Evolutionary conservation across 2,797 vertebrate species (phyloP).

Genomic region (Natrix natrix): DNA sequence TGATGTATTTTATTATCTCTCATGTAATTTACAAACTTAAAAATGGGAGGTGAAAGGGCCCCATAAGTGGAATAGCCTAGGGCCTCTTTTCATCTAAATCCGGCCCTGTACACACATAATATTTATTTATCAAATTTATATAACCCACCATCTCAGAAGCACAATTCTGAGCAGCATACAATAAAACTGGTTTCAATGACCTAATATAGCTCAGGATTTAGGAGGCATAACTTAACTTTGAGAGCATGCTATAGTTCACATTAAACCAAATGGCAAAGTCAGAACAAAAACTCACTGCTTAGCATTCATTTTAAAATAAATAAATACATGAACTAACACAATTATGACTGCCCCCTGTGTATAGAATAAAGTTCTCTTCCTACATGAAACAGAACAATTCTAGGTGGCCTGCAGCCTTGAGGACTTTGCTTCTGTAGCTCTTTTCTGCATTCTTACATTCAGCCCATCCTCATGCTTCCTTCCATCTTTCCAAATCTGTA

Average conservation of each 20-base stretch:
- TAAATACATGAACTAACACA: background rate
- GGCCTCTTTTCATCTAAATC: no score
- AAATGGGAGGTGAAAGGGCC: no score
- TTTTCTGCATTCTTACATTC: background rate
- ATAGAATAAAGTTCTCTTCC: background rate
- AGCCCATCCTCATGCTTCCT: background rate
- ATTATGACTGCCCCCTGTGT: background rate
- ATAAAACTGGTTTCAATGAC: background rate
- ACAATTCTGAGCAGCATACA: background rate
- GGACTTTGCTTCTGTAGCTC: background rate
- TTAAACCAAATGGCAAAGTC: background rate
- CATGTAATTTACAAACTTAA: no score
- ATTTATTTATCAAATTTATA: background rate
- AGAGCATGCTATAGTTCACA: background rate
- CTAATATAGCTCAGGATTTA: background rate
- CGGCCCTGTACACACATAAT: no score
- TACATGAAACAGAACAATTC: background rate
- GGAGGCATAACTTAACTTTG: background rate
- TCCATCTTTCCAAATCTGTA: background rate
- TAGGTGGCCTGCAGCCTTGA: background rate
- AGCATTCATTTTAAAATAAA: background rate
- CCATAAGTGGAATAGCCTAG: no score
- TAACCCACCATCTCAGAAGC: background rate
- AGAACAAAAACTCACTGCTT: background rate
- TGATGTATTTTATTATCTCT: no score